These are phyloP conservation scores for Calyptomena viridis DNA, from an alignment of 2,113 vertebrate genomes.

Conservation along the genomic window DNA sequence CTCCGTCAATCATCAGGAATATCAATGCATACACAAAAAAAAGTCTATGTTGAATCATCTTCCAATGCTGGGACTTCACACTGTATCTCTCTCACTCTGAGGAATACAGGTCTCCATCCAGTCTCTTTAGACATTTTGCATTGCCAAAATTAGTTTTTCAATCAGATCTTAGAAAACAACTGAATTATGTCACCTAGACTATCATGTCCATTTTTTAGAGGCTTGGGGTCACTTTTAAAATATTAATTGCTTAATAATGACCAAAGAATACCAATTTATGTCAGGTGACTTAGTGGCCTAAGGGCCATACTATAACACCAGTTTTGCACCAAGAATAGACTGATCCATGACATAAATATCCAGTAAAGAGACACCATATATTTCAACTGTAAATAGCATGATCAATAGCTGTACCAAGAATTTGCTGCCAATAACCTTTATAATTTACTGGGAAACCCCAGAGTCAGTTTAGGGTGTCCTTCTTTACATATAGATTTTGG, in stretches of 20 bases:
- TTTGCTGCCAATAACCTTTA: background rate
- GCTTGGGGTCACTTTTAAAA: background rate
- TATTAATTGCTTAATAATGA: background rate
- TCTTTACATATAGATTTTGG: background rate
- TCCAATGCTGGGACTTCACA: background rate
- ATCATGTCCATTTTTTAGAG: background rate
- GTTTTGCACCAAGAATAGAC: background rate
- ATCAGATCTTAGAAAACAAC: background rate
- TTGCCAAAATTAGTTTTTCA: background rate
- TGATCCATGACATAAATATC: background rate
- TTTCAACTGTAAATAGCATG: background rate
- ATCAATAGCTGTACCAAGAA: background rate
- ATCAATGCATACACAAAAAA: background rate
- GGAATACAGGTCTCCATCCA: background rate
- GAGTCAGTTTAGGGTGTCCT: slow-evolving; percentile 4
- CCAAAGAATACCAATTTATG: background rate
- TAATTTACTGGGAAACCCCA: slow-evolving; percentile 31
- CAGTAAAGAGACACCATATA: background rate
- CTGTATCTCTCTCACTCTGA: background rate
- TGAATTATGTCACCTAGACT: background rate
- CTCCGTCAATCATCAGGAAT: background rate
- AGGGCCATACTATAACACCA: background rate
- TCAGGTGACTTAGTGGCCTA: background rate
- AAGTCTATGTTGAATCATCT: background rate
- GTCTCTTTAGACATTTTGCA: background rate